phyloP scores from a whole-genome alignment of 2,113 vertebrate species.

The Romanogobio albipinnatus region DNA sequence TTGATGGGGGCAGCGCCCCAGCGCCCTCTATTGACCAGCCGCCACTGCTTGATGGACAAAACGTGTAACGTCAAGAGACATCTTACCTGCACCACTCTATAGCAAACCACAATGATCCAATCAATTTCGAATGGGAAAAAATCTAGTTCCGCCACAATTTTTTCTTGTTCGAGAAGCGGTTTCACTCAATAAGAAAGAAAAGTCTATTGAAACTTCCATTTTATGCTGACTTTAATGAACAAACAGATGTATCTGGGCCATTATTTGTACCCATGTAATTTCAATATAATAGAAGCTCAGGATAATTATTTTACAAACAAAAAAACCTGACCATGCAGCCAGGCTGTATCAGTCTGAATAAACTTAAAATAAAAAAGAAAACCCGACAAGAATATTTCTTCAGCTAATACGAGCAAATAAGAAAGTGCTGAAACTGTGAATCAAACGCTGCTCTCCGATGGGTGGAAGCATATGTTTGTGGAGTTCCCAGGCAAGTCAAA shows the following conservation, averaged over 20 bases:
- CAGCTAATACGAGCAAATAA: neutral
- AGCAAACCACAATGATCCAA: no score
- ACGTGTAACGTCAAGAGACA: no score
- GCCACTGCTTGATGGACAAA: no score
- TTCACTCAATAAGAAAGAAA: no score
- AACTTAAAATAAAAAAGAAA: slow-evolving; percentile 8
- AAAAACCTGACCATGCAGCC: neutral
- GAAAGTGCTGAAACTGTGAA: slow-evolving; percentile 1
- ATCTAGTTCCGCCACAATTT: no score
- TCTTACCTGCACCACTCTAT: no score
- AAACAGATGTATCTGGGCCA: neutral
- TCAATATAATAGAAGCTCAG: neutral
- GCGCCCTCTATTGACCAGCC: no score
- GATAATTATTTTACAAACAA: neutral
- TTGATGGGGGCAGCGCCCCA: no score
- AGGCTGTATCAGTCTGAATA: neutral
- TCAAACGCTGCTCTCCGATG: neutral
- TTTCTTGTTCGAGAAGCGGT: no score
- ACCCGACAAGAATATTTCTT: neutral
- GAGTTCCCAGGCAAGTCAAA: slow-evolving; percentile 39
- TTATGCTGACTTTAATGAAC: neutral
- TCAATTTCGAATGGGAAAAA: no score
- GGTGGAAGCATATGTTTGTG: slow-evolving; percentile 37
- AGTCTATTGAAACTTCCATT: no score
- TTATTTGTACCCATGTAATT: neutral